Conservation (phyloP, 1,140 invertebrate genomes). For the Drosophila tristis region DNA sequence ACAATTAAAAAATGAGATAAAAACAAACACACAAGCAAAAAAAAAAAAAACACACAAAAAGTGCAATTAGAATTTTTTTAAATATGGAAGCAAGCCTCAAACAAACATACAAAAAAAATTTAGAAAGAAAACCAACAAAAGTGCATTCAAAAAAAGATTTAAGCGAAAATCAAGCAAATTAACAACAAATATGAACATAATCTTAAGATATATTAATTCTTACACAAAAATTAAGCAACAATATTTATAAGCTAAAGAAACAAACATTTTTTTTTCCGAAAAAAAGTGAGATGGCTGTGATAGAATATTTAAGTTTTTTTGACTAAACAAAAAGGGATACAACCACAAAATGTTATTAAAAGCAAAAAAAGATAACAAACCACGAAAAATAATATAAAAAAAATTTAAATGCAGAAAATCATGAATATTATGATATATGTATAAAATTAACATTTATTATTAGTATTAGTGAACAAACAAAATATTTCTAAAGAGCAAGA, state of each 20-base stretch:
- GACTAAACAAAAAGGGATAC: slow-evolving; percentile 13
- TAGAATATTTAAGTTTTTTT: slow-evolving; percentile 74
- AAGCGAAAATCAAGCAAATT: slow-evolving; percentile 62
- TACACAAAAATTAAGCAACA: slow-evolving; percentile 37
- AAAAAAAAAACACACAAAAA: slow-evolving; percentile 53
- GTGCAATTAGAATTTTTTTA: slow-evolving; percentile 82
- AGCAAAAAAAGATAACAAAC: slow-evolving; percentile 15
- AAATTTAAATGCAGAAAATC: slow-evolving; percentile 22
- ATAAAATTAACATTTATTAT: slow-evolving; percentile 33
- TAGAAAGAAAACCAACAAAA: slow-evolving; percentile 55
- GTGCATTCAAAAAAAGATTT: slow-evolving; percentile 73
- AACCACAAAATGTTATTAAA: slow-evolving; percentile 33
- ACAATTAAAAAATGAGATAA: too few relatives aligned
- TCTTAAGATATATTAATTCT: slow-evolving; percentile 14
- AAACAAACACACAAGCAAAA: slow-evolving; percentile 18
- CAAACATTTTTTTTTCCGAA: slow-evolving; percentile 60
- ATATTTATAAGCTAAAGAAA: slow-evolving; percentile 40
- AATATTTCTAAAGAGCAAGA: slow-evolving; percentile 36
- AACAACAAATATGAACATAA: slow-evolving; percentile 29
- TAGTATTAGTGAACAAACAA: slow-evolving; percentile 38
- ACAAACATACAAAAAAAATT: slow-evolving; percentile 16
- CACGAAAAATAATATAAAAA: slow-evolving; percentile 11
- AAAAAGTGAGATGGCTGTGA: slow-evolving; percentile 71
- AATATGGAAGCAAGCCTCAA: slow-evolving; percentile 61
- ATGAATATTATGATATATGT: slow-evolving; percentile 49